Evolutionary conservation across 2,797 vertebrate species (phyloP).

Genomic region (Choloepus didactylus): DNA sequence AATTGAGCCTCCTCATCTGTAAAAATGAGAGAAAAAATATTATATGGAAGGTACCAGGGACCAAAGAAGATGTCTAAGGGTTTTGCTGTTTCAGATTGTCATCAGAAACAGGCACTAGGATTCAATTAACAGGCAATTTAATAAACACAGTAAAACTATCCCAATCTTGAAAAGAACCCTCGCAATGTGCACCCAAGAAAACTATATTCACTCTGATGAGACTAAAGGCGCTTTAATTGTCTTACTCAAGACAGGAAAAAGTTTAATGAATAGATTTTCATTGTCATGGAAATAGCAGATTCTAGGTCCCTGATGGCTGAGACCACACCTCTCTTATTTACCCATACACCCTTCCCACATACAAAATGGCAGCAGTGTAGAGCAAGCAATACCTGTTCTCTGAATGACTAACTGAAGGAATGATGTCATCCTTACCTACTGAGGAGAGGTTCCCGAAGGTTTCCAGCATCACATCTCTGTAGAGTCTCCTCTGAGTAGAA

Average conservation of each 20-base stretch:
- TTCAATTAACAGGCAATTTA: not conserved
- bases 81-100: not conserved
- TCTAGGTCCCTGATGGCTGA: not conserved
- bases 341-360: not conserved
- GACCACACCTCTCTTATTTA: not conserved
- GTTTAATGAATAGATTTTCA: not conserved
- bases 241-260: not conserved
- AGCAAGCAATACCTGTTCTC: not conserved
- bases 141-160: not conserved
- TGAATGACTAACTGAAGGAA: not conserved
- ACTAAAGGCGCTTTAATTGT: not conserved
- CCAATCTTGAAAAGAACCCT: not conserved
- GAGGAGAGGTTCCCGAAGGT: slow-evolving; percentile 3
- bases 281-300: not conserved
- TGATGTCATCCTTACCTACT: not conserved
- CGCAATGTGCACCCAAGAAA: not conserved
- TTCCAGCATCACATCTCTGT: slow-evolving; percentile 29
- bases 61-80: not conserved
- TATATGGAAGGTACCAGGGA: not conserved
- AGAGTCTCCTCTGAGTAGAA: not conserved
- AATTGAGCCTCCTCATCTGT: not conserved
- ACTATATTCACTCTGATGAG: not conserved
- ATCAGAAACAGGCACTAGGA: not conserved
- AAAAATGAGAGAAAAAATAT: not conserved
- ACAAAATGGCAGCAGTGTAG: too few relatives aligned